Evolutionary conservation across 92 coral and sea anemone genomes (phyloP), one percentile per base, ranked within the genome.

Genomic region (Blastomussa wellsi): DNA sequence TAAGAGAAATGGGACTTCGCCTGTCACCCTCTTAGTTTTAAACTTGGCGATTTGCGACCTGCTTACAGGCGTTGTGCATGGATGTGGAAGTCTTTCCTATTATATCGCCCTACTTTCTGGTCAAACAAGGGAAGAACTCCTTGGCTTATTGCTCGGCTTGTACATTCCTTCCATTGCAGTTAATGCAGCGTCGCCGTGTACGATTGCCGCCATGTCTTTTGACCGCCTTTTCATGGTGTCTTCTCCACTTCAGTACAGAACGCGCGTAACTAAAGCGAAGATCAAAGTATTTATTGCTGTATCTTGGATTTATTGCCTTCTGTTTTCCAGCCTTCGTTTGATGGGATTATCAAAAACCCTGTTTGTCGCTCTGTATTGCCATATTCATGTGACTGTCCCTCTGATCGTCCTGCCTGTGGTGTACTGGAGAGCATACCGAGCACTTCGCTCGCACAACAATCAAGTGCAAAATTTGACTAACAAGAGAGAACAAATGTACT

Each of bases 341-440:
- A 74, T 79, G 75, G 92, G 90, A 38, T 68, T 89, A 72, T n/a
- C 84, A 1, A n/a, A 5, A 1, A 3, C 51, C 5, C 39, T 79
- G 20, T 80, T 64, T n/a, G 52, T 60, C 48, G 33, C 81, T 20
- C 37, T 89, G 26, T 82, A 79, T 59, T 67, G 78, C 15, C 92
- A 89, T 75, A 74, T 89, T 20, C 92, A 89, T 57, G 86, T 86
- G 1, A 28, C 92, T 3, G 32, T 80, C 42, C 82, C 92, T 19
- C 80, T 89, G 6, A 26, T 86, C 28, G 22, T 78, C 19, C 79
- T 89, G 22, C 69, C 92, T 65, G 52, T 66, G 44, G 68, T 86
- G 12, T 85, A 80, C 65, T 78, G 77, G 84, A 81, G 48, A 86
- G 68, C 84, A 31, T 86, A 62, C 70, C 38, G 79, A 9, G 79